Conservation (phyloP, 92 coral and sea anemone genomes). For the Zoanthus sansibaricus region DNA sequence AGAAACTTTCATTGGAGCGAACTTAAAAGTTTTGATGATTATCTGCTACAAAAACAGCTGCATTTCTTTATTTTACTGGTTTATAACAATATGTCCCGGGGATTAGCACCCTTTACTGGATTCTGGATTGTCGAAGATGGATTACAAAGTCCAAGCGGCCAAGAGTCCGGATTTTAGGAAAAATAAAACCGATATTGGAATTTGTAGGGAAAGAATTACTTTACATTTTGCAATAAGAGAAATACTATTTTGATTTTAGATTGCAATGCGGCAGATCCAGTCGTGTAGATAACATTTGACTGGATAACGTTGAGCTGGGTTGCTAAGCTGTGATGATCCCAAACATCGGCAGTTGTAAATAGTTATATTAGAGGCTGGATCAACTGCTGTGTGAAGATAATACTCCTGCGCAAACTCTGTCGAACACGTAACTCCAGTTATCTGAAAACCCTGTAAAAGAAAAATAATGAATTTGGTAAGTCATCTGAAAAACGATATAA, state of each 20-base stretch:
- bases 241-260: constrained; percentile 5
- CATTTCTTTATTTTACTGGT: too few relatives aligned
- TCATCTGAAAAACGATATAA: not conserved
- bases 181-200: too few relatives aligned
- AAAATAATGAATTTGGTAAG: not conserved
- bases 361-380: constrained; percentile 20
- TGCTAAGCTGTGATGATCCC: constrained; percentile 55
- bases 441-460: constrained; percentile 56
- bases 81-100: too few relatives aligned
- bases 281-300: constrained; percentile 62
- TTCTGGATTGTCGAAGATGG: too few relatives aligned
- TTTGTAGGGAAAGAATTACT: too few relatives aligned
- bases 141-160: too few relatives aligned
- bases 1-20: too few relatives aligned
- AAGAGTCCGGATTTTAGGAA: too few relatives aligned
- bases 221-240: too few relatives aligned
- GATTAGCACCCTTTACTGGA: too few relatives aligned
- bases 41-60: too few relatives aligned
- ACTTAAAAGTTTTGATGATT: too few relatives aligned
- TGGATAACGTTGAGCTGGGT: constrained; percentile 6
- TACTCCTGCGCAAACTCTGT: constrained; percentile 65
- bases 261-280: constrained; percentile 72
- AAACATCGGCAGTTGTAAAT: constrained; percentile 68
- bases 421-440: constrained; percentile 68
- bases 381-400: constrained; percentile 35